Evolutionary conservation across 92 coral and sea anemone genomes (phyloP), one percentile per base, ranked within the genome.

Genomic region (Umimayanthus kanabou): DNA sequence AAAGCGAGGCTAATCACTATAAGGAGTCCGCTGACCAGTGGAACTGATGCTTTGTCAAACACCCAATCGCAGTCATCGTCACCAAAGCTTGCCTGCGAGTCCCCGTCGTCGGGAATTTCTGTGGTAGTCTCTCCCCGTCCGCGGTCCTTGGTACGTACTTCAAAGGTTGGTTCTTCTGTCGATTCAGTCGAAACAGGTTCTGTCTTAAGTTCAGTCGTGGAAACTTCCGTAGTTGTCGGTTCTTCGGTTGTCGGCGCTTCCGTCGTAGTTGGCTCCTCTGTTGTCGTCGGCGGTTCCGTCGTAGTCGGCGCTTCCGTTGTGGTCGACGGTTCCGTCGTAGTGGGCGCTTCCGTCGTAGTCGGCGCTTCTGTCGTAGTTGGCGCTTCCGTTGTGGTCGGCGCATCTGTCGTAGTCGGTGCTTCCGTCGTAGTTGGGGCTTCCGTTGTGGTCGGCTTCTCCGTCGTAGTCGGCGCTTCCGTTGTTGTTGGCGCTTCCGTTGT

Each of bases 381-480:
- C 9, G 84, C 61, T 40, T 65, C 90, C 16, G 86, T 87, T 11
- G 90, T 87, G 1, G 90, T 65, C 4, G 80, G 90, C 8, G 57
- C 42, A 43, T 67, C 90, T 4, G 90, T 87, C 2, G 90, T 87
- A 4, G 90, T 78, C 20, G 90, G 90, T 7, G 45, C 77, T 64
- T n/a, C 73, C 30, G 84, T 86, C 16, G 90, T 90, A 13, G 89
- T 85, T 9, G 92, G 92, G 37, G 37, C 53, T 70, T 78, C 89
- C n/a, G 92, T 78, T 39, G 92, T 85, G 15, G 92, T 69, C 0
- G 89, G 87, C 33, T 45, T 15, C 11, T 25, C 83, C 8, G 89
- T 90, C 6, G 92, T 85, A 14, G 89, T 75, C 13, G 90, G 90
- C 23, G 45, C 47, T 30, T 73, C 87, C 9, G 90, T 80, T 4